Conservation (phyloP, 2,797 vertebrate genomes). For the Orestias chungarensis region DNA sequence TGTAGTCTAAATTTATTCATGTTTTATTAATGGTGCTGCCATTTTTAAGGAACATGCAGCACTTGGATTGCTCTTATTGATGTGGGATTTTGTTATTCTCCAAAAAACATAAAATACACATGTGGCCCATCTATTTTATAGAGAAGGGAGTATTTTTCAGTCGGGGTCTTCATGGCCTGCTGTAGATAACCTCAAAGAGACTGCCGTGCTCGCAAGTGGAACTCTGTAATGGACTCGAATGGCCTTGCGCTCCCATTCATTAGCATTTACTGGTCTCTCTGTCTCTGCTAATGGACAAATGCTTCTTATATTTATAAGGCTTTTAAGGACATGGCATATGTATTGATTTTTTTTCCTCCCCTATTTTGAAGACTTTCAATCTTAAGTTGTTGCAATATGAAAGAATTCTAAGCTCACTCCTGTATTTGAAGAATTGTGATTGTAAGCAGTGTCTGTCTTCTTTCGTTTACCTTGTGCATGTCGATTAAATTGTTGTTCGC, state of each 20-base stretch:
- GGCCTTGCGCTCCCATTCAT: constrained; percentile 80
- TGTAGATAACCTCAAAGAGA: constrained; percentile 78
- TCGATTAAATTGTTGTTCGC: constrained; percentile 31
- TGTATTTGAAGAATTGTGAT: constrained; percentile 62
- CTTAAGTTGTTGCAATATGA: constrained; percentile 70
- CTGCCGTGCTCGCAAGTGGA: constrained; percentile 70
- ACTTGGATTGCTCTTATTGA: constrained; percentile 63
- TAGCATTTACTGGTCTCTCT: constrained; percentile 83
- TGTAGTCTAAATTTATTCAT: constrained; percentile 66
- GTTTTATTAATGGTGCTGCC: constrained; percentile 59
- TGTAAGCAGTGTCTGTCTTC: constrained; percentile 46
- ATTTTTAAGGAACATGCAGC: constrained; percentile 53
- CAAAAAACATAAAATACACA: constrained; percentile 71
- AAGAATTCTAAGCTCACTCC: constrained; percentile 68
- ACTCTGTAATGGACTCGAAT: constrained; percentile 85
- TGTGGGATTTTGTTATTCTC: constrained; percentile 65
- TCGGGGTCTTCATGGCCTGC: constrained; percentile 68
- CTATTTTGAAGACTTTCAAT: constrained; percentile 50
- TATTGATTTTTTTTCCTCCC: constrained; percentile 76
- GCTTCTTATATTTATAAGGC: constrained; percentile 85
- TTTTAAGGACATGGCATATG: constrained; percentile 83
- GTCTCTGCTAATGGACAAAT: constrained; percentile 83
- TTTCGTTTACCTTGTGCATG: constrained; percentile 37
- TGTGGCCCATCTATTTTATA: constrained; percentile 73
- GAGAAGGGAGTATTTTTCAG: constrained; percentile 76